Base-by-base conservation (phyloP, 1,140 invertebrate species). In the Cyclargus thomasi region DNA sequence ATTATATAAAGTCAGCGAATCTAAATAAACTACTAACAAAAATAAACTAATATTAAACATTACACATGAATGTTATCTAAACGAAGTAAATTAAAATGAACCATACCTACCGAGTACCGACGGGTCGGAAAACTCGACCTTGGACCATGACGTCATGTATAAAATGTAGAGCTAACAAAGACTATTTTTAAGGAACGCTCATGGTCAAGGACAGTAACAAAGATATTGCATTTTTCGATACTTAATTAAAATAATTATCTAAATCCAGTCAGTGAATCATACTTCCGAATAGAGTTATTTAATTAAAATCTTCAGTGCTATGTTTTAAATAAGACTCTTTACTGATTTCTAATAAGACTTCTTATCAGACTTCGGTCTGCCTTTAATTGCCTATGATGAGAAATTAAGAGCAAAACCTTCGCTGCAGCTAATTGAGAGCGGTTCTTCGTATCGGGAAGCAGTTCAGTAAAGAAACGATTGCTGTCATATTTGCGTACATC, bases 401-500 rank as follows among this genome's bases (percentile, higher is more conserved):
- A 55, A 55, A 55, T 55, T 17, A 18, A 18, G 53, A 18, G 53
- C 20, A 59, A 21, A 59, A 59, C 18, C 55, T 59, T 59, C 17
- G 55, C 10, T 47, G 39, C 10, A 59, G 55, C 20, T 59, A 59
- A 59, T 59, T 20, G 55, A 22, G 17, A 16, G 18, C 21, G 64
- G 53, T 65, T 57, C 64, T 23, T 23, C 53, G 47, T 65, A 23
- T 29, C 20, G 22, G 11, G 18, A 64, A 57, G 47, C 64, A 59
- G 53, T 35, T 55, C 29, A 23, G 17, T 22, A 29, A 65, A 65
- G 47, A 21, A 39, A 22, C 39, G 14, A 47, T 36, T 36, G 47
- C 63, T 53, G 20, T 65, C 39, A n/a, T 53, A 65, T 53, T 66
- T 53, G 53, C 53, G 55, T 66, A 66, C 55, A 36, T 59, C n/a